Percentiles rank a stretch among this genome's conserved stretches.
phyloP scores from a whole-genome alignment of 2,797 vertebrate genomes.

The Arrhamphus sclerolepis region DNA sequence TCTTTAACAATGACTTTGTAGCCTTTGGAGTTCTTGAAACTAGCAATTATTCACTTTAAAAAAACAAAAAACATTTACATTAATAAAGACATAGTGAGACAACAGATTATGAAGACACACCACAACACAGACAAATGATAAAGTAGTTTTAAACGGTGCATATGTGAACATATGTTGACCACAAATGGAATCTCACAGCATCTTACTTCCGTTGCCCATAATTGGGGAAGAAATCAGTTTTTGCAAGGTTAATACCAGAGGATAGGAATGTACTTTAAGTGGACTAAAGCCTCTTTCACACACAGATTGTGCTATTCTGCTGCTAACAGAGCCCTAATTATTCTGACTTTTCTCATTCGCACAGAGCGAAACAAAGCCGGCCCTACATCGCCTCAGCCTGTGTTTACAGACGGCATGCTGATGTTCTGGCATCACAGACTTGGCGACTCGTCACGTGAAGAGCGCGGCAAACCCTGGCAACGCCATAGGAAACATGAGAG shows the following conservation, averaged over 20 bases:
- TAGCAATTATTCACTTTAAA: not conserved
- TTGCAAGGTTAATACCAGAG: slow-evolving; percentile 8
- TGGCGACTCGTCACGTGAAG: slow-evolving; percentile 6
- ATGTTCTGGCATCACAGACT: slow-evolving; percentile 15
- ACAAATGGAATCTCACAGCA: not conserved
- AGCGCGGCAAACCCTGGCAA: slow-evolving; percentile 1
- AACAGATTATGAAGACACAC: too few relatives aligned
- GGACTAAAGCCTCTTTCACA: slow-evolving; percentile 29
- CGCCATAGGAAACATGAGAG: too few relatives aligned
- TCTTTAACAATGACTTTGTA: not conserved
- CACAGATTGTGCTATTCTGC: slow-evolving; percentile 10
- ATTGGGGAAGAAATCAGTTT: not conserved
- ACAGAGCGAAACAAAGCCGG: slow-evolving; percentile 22
- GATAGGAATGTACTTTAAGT: slow-evolving; percentile 12
- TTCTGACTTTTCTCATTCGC: slow-evolving; percentile 20
- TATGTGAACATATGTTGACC: not conserved
- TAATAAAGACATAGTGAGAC: too few relatives aligned
- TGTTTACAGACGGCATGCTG: slow-evolving; percentile 12
- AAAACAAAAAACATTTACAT: too few relatives aligned
- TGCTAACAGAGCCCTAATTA: slow-evolving; percentile 29
- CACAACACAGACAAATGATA: too few relatives aligned
- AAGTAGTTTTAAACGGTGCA: too few relatives aligned
- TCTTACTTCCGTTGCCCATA: not conserved
- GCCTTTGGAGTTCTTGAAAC: not conserved
- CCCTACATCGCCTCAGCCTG: slow-evolving; percentile 5